phyloP scores from a whole-genome alignment of 2,113 vertebrate genomes.

The Apaloderma vittatum region DNA sequence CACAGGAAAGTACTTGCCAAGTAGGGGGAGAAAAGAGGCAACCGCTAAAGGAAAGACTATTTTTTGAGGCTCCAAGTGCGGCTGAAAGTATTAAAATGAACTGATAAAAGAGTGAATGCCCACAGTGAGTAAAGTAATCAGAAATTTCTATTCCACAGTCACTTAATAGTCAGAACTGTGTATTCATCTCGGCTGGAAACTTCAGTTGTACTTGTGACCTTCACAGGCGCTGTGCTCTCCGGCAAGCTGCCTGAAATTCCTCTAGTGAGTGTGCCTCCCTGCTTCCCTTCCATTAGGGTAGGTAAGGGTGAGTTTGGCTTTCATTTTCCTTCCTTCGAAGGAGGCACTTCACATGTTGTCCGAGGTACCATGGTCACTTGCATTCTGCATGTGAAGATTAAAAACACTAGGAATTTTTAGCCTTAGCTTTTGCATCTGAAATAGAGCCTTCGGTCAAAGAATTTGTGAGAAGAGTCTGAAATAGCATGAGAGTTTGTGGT shows the following conservation, averaged over 20 bases:
- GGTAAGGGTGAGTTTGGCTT: neutral
- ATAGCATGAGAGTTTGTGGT: neutral
- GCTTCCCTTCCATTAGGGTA: neutral
- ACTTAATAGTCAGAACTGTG: neutral
- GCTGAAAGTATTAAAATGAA: neutral
- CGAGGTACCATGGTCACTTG: neutral
- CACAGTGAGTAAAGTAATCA: neutral
- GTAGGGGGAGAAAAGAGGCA: neutral
- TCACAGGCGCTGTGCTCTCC: neutral
- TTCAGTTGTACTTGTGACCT: slow-evolving; percentile 39
- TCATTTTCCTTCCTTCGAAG: neutral
- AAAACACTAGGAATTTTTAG: neutral
- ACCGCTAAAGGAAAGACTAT: neutral
- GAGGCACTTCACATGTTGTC: neutral
- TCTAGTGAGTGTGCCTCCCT: neutral
- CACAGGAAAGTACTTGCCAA: neutral
- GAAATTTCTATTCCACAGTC: neutral
- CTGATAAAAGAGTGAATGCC: neutral
- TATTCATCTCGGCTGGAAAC: slow-evolving; percentile 27
- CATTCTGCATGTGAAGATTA: neutral
- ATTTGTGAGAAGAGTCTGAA: neutral
- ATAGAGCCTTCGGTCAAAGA: neutral
- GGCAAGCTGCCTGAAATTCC: neutral
- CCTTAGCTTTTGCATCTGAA: neutral
- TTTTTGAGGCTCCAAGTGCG: neutral